Conservation (phyloP, 2,113 vertebrate genomes). For the Gopherus flavomarginatus region DNA sequence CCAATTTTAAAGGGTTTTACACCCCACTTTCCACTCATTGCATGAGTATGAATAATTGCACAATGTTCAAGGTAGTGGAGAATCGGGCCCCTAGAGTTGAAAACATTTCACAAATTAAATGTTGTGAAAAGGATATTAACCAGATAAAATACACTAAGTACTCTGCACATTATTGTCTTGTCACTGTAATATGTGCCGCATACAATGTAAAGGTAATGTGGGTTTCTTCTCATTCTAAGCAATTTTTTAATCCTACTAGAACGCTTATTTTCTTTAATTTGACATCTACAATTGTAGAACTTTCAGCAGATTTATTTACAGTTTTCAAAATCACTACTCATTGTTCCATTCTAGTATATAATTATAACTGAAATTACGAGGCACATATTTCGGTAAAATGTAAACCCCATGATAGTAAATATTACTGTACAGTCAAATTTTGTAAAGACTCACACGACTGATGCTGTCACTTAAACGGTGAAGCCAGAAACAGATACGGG, state of each 20-base stretch:
- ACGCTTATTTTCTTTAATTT: background rate
- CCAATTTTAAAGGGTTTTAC: background rate
- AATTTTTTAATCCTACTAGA: background rate
- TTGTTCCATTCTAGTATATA: background rate
- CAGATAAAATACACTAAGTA: background rate
- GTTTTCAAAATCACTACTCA: background rate
- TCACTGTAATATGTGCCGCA: background rate
- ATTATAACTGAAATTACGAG: background rate
- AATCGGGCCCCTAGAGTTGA: background rate
- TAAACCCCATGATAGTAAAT: background rate
- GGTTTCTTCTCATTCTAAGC: background rate
- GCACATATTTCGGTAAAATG: background rate
- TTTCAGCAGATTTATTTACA: background rate
- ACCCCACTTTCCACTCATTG: background rate
- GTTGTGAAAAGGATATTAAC: background rate
- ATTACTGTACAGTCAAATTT: background rate
- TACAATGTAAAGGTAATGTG: background rate
- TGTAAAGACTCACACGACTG: background rate
- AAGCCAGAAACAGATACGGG: background rate
- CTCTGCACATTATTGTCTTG: background rate
- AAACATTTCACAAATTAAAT: background rate
- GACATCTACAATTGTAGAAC: background rate
- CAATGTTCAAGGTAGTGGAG: accelerated
- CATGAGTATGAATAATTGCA: background rate
- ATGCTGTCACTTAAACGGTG: conserved; percentile 9